Evolutionary conservation across 2,888 invertebrate genomes (phyloP), one percentile per base, ranked within the genome.

Genomic region (Lottia gigantea): DNA sequence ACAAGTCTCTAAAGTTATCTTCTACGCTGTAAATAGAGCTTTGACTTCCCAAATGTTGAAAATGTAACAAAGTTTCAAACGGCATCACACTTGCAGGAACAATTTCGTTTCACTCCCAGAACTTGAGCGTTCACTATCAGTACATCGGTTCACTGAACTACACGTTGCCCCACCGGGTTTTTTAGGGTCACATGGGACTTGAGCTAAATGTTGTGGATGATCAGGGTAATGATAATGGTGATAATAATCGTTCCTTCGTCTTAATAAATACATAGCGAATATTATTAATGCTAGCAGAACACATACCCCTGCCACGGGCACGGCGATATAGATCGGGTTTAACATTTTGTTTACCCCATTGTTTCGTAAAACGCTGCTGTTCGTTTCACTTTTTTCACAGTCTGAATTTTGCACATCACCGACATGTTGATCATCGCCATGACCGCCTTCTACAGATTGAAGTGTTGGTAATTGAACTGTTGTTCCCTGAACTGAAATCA

Each of bases 321-420:
- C 87, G 0, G 86, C 87, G 47, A 88, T 85, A 76, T 87, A 87
- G 31, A 88, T 84, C 3, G 88, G 88, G 79, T 88, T 88, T 64
- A 86, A 81, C 63, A 82, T 80, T 66, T 76, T 80, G 16, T 77
- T 67, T 15, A 46, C 64, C 14, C 1, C 74, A 45, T 49, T 72
- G 49, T 74, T 71, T 31, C 25, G 25, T 14, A 66, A 25, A 26
- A 55, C 19, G 23, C 55, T 55, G 23, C 55, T 55, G 55, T 62
- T 46, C 11, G 62, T 40, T 47, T 71, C 66, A n/a, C 64, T 19
- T 46, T 64, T 64, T 7, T 49, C 23, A 65, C 69, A 69, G 23
- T 72, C 49, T 47, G 67, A 25, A 16, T 64, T 68, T 25, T 46
- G 46, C 16, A 31, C 66, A 23, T 55, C 62, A 15, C 68, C 64